Evolutionary conservation across 1,140 invertebrate species (phyloP).

Genomic region (Tribolium castaneum): DNA sequence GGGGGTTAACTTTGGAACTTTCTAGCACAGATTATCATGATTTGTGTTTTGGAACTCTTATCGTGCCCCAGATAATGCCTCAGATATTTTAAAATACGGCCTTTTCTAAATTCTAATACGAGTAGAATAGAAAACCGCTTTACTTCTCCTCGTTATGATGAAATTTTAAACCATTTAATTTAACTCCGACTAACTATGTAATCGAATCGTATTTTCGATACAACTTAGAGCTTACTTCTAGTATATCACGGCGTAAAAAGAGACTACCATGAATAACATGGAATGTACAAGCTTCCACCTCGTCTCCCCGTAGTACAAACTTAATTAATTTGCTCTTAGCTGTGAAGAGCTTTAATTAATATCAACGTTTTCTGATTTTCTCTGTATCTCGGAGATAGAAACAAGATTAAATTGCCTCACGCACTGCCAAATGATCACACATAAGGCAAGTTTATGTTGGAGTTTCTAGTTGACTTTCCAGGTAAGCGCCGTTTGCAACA

Average conservation of each 20-base stretch:
- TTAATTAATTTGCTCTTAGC: constrained; percentile 6
- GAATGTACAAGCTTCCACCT: not conserved
- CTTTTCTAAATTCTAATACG: constrained; percentile 27
- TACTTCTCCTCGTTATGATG: not conserved
- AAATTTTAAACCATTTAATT: not conserved
- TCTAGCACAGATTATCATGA: constrained; percentile 34
- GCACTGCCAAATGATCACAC: constrained; percentile 1
- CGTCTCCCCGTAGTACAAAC: not conserved
- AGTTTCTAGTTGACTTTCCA: not conserved
- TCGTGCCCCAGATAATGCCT: constrained; percentile 18
- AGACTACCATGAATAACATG: not conserved
- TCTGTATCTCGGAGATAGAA: not conserved
- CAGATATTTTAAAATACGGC: constrained; percentile 34
- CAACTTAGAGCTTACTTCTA: not conserved
- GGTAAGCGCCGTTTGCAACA: not conserved
- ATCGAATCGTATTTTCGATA: not conserved
- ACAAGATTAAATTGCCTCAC: constrained; percentile 4
- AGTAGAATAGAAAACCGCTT: not conserved
- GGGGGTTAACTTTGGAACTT: constrained; percentile 31
- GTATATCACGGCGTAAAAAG: not conserved
- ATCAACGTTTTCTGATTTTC: constrained; percentile 20
- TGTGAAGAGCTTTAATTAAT: constrained; percentile 12
- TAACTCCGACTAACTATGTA: not conserved
- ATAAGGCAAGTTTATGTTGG: not conserved
- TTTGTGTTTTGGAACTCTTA: constrained; percentile 30